phyloP scores from a whole-genome alignment of 2,888 invertebrate species.

The Alentia gelatinosa region DNA sequence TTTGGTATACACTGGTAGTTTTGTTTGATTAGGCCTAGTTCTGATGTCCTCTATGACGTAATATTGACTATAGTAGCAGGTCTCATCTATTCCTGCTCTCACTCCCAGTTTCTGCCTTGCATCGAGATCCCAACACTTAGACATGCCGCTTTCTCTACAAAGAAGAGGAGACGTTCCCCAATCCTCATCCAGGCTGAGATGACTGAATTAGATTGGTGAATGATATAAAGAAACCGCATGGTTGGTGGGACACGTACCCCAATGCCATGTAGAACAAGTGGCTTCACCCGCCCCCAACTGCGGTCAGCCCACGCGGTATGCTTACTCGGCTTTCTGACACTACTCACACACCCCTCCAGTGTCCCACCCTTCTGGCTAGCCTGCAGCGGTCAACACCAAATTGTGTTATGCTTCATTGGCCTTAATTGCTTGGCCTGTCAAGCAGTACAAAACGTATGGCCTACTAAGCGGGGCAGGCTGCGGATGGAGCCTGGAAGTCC shows the following conservation, averaged over 20 bases:
- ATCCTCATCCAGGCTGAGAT: background rate
- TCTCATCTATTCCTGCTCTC: too few species aligned
- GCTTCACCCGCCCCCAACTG: background rate
- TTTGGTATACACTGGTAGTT: too few species aligned
- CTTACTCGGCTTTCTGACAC: background rate
- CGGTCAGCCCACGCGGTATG: background rate
- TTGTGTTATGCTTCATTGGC: slow-evolving; percentile 37
- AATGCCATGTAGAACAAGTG: background rate
- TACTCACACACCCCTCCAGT: background rate
- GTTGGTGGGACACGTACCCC: background rate
- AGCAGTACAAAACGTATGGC: slow-evolving; percentile 27
- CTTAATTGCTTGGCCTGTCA: slow-evolving; percentile 50
- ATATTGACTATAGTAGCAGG: too few species aligned
- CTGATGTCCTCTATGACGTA: too few species aligned
- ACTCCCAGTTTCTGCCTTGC: too few species aligned
- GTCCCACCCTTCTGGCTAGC: background rate
- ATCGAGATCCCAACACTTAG: background rate
- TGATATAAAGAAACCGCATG: slow-evolving; percentile 28
- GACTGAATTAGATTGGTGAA: slow-evolving; percentile 32
- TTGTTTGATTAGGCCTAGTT: too few species aligned
- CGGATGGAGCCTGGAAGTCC: background rate
- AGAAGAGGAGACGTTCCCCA: background rate
- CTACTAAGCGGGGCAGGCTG: background rate
- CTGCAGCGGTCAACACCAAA: slow-evolving; percentile 27
- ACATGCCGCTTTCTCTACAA: background rate